A percentile compares a stretch with the other conserved stretches of the same genome.
Evolutionary conservation across 1,140 invertebrate genomes (phyloP).

Genomic region (Drosophila varians): DNA sequence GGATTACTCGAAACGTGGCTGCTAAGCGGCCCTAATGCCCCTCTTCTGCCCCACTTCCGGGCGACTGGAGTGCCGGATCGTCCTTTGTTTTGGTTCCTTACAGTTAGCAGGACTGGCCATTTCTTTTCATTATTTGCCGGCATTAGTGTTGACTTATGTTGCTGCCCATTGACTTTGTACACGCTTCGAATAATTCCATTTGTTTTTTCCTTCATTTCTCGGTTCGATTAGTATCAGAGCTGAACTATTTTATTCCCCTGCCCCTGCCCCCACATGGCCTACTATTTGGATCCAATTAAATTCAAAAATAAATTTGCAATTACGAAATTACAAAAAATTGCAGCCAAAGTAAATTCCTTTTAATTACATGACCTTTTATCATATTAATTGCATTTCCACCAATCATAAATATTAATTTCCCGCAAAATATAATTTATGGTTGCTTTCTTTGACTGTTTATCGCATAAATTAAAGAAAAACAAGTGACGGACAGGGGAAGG

Average conservation of each 20-base stretch:
- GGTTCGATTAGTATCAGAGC: background rate
- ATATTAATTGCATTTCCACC: constrained; percentile 44
- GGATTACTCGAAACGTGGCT: constrained; percentile 59
- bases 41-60: constrained; percentile 51
- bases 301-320: constrained; percentile 12
- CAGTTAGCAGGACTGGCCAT: constrained; percentile 46
- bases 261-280: background rate
- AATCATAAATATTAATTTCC: constrained; percentile 60
- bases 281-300: constrained; percentile 4
- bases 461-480: constrained; percentile 49
- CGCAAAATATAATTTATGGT: constrained; percentile 42
- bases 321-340: constrained; percentile 18
- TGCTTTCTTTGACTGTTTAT: constrained; percentile 17
- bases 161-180: constrained; percentile 57
- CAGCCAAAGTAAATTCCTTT: constrained; percentile 16
- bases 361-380: constrained; percentile 54
- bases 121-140: constrained; percentile 65
- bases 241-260: background rate
- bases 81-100: constrained; percentile 29
- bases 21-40: constrained; percentile 61
- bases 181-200: constrained; percentile 26
- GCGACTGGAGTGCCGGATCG: constrained; percentile 6
- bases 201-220: constrained; percentile 17
- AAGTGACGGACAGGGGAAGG: constrained; percentile 31
- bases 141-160: constrained; percentile 68